These are phyloP conservation scores for Drosophila rubida DNA, from an alignment of 2,888 invertebrate species.

Conservation along the genomic window DNA sequence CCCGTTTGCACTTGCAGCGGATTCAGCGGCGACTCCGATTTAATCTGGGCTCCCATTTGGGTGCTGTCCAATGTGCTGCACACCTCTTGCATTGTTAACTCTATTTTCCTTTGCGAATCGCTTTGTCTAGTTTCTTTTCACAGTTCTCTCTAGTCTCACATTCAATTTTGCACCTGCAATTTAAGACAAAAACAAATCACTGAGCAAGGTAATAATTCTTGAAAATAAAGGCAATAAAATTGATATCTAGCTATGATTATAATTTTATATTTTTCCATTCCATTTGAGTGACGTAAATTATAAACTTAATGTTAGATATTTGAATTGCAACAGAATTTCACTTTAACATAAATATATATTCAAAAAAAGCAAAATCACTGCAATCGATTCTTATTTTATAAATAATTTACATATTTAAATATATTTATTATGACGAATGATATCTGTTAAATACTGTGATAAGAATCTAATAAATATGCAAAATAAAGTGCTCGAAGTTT, in stretches of 20 bases:
- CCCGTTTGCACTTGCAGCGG: slow-evolving; percentile 84
- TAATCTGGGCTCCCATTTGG: slow-evolving; percentile 85
- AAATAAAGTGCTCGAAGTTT: too few species aligned
- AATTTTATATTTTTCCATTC: neutral
- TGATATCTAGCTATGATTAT: too few species aligned
- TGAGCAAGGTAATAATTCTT: neutral
- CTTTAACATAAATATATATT: too few species aligned
- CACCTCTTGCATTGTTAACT: slow-evolving; percentile 85
- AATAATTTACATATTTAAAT: too few species aligned
- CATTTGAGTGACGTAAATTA: neutral
- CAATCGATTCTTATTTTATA: too few species aligned
- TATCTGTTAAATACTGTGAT: too few species aligned
- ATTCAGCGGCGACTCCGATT: slow-evolving; percentile 84
- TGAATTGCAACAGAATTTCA: too few species aligned
- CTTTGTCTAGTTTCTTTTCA: slow-evolving; percentile 22
- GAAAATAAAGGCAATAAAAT: neutral
- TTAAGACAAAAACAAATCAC: neutral
- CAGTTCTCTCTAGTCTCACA: neutral
- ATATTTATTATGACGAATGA: too few species aligned
- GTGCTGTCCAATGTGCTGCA: slow-evolving; percentile 84
- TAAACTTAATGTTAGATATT: too few species aligned
- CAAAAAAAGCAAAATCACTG: too few species aligned
- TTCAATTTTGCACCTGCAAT: slow-evolving; percentile 49
- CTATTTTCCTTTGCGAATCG: slow-evolving; percentile 7
- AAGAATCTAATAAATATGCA: too few species aligned